Evolutionary conservation across 1,140 invertebrate genomes (phyloP).

Genomic region (Cydia pomonella): DNA sequence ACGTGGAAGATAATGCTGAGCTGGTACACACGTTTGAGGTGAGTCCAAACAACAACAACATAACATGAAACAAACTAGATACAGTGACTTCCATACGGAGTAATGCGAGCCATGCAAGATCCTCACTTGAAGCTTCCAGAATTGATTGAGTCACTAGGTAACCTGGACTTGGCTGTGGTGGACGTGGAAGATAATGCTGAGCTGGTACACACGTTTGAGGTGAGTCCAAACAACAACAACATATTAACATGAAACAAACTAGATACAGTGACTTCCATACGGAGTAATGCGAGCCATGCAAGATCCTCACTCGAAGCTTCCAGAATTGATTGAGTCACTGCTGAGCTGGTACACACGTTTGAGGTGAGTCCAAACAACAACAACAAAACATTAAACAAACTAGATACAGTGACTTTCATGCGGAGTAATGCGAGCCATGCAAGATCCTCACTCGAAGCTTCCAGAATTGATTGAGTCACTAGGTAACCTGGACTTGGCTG

Average conservation of each 20-base stretch:
- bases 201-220: constrained; percentile 81
- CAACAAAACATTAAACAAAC: too few species aligned
- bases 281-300: constrained; percentile 97
- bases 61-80: too few species aligned
- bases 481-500: constrained; percentile 91
- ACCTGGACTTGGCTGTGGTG: constrained; percentile 93
- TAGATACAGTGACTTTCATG: too few species aligned
- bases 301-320: constrained; percentile 94
- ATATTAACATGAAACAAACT: too few species aligned
- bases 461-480: too few species aligned
- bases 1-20: constrained; percentile 94
- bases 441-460: constrained; percentile 34
- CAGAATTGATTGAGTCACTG: constrained; percentile 89
- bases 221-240: constrained; percentile 32
- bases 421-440: too few species aligned
- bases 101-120: constrained; percentile 97
- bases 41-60: neutral
- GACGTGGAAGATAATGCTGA: constrained; percentile 95
- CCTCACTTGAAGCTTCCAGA: constrained; percentile 93
- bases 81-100: too few species aligned
- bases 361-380: too few species aligned
- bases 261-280: too few species aligned
- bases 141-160: constrained; percentile 87
- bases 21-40: constrained; percentile 81
- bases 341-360: too few species aligned